A percentile compares a stretch with the other conserved stretches of the same genome.
These are phyloP conservation scores for Laodelphax striatellus DNA, from an alignment of 1,140 invertebrate genomes.

Conservation along the genomic window DNA sequence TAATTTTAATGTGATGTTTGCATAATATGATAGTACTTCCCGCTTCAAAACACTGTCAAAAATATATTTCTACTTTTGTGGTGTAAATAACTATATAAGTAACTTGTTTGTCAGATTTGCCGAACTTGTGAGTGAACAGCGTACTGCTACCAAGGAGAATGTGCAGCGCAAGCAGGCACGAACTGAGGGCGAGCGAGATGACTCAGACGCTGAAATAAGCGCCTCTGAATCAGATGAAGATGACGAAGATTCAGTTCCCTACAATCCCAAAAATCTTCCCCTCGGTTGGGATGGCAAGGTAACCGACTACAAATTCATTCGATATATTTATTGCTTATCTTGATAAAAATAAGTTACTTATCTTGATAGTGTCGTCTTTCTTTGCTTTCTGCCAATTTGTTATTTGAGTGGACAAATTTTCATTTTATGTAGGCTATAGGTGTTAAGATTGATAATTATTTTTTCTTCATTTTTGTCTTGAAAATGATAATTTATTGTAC, in stretches of 20 bases:
- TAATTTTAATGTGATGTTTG: too few species aligned
- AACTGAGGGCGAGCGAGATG: conserved; percentile 86
- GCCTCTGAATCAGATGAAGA: conserved; percentile 77
- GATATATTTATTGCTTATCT: too few species aligned
- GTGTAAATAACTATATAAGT: too few species aligned
- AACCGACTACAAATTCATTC: conserved; percentile 13
- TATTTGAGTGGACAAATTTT: too few species aligned
- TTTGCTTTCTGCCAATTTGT: too few species aligned
- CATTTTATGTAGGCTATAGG: too few species aligned
- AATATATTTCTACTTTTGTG: too few species aligned
- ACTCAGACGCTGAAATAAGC: conserved; percentile 83
- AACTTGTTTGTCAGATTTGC: conserved; percentile 42
- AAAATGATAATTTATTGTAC: too few species aligned
- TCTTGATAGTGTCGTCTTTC: not conserved
- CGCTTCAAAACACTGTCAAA: not conserved
- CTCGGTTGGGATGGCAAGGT: conserved; percentile 99
- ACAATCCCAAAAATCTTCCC: conserved; percentile 98
- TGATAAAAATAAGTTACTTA: too few species aligned
- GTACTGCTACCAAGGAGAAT: conserved; percentile 91
- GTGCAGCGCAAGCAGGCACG: conserved; percentile 96
- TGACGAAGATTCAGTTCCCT: conserved; percentile 88
- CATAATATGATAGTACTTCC: too few species aligned
- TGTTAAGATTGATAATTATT: too few species aligned
- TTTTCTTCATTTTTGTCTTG: too few species aligned
- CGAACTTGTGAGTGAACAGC: conserved; percentile 69